Evolutionary conservation across 1,140 invertebrate species (phyloP).

Genomic region (Lasioglossum baleicum): DNA sequence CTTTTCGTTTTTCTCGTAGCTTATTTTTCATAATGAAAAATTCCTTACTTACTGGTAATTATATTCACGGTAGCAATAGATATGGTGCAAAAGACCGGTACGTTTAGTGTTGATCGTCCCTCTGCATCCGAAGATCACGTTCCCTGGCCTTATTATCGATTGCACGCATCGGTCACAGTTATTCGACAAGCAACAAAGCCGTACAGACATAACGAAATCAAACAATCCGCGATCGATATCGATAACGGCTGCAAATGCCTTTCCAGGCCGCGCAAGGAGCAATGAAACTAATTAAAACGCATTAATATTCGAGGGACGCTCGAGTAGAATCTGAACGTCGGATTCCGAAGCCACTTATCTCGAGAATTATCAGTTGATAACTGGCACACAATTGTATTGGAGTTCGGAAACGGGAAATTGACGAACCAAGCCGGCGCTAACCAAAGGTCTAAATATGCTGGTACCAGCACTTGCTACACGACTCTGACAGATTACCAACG

Average conservation of each 20-base stretch:
- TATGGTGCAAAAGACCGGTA: too few species aligned
- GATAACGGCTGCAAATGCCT: background rate
- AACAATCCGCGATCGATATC: background rate
- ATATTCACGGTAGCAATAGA: too few species aligned
- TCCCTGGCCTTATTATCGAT: too few species aligned
- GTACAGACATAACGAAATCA: background rate
- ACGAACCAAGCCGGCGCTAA: slow-evolving; percentile 39
- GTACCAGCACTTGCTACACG: slow-evolving; percentile 50
- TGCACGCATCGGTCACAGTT: too few species aligned
- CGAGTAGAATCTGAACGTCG: slow-evolving; percentile 15
- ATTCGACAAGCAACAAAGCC: too few species aligned
- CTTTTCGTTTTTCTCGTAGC: too few species aligned
- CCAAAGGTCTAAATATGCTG: slow-evolving; percentile 60
- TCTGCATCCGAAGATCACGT: too few species aligned
- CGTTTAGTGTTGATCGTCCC: too few species aligned
- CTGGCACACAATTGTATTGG: slow-evolving; percentile 35
- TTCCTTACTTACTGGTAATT: too few species aligned
- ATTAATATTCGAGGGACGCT: slow-evolving; percentile 11
- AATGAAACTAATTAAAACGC: slow-evolving; percentile 42
- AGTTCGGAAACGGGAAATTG: slow-evolving; percentile 50
- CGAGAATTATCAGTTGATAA: slow-evolving; percentile 54
- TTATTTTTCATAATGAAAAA: too few species aligned
- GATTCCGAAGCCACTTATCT: slow-evolving; percentile 47
- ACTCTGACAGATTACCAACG: slow-evolving; percentile 27
- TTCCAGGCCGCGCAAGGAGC: background rate